Evolutionary conservation across 2,113 vertebrate genomes (phyloP).

Genomic region (Scortum barcoo): DNA sequence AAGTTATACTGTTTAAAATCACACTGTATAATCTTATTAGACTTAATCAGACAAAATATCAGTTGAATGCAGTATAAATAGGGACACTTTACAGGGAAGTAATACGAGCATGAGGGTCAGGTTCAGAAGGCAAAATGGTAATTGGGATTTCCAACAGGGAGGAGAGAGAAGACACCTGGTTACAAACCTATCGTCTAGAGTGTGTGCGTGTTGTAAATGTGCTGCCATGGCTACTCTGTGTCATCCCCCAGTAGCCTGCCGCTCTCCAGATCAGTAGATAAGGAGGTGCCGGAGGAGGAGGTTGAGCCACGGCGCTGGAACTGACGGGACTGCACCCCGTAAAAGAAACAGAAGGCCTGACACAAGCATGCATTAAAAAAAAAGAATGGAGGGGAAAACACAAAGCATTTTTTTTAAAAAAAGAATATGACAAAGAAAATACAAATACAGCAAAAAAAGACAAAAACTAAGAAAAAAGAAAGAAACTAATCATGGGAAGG

Average conservation of each 20-base stretch:
- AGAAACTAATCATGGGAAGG: not conserved
- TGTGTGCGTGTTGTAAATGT: conserved; percentile 39
- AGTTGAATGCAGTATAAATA: not conserved
- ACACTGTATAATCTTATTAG: not conserved
- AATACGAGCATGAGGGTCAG: not conserved
- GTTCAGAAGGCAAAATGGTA: not conserved
- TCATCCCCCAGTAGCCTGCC: conserved; percentile 92
- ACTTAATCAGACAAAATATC: not conserved
- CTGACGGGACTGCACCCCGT: conserved; percentile 88
- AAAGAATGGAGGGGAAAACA: conserved; percentile 56
- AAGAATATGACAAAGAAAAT: not conserved
- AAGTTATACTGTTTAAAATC: not conserved
- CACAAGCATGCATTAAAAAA: conserved; percentile 83
- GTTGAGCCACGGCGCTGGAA: conserved; percentile 90
- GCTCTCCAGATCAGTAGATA: conserved; percentile 96
- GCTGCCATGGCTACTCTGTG: conserved; percentile 81
- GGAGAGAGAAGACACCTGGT: conserved; percentile 22
- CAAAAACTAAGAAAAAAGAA: not conserved
- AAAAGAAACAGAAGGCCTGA: conserved; percentile 98
- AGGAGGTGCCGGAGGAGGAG: conserved; percentile 92
- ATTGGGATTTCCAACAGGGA: conserved; percentile 8
- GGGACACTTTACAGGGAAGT: conserved; percentile 1
- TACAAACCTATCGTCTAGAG: conserved; percentile 84
- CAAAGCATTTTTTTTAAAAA: conserved; percentile 8
- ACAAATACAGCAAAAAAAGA: not conserved